Evolutionary conservation across 2,888 invertebrate genomes (phyloP).

Genomic region (Microplitis manilae): DNA sequence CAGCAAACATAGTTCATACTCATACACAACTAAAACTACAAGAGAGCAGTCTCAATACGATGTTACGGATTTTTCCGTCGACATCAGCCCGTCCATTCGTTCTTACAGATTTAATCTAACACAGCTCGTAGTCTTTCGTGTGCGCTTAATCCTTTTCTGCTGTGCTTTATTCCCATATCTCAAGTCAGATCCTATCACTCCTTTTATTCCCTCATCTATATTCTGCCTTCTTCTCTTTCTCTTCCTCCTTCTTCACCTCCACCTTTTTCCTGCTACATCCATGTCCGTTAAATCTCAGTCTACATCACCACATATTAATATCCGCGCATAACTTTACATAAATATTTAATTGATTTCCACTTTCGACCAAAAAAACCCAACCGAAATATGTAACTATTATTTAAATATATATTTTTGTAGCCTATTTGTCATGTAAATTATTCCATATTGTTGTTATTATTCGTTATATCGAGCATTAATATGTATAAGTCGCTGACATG

Average conservation of each 20-base stretch:
- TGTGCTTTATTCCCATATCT: conserved; percentile 34
- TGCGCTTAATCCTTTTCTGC: conserved; percentile 34
- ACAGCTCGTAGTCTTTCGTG: conserved; percentile 30
- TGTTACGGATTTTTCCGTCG: conserved; percentile 39
- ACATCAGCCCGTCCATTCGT: conserved; percentile 40
- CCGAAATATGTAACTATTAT: no score
- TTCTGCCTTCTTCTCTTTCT: conserved; percentile 16
- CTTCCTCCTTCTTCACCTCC: conserved; percentile 3
- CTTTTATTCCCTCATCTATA: conserved; percentile 14
- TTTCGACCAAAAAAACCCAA: neutral
- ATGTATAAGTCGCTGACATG: neutral
- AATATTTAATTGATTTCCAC: neutral
- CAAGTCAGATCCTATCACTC: conserved; percentile 32
- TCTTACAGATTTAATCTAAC: conserved; percentile 44
- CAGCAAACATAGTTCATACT: neutral
- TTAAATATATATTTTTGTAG: neutral
- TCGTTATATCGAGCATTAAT: neutral
- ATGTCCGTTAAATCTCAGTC: neutral
- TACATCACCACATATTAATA: neutral
- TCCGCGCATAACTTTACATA: neutral
- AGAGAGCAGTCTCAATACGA: conserved; percentile 29
- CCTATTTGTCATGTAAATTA: neutral
- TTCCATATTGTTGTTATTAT: neutral
- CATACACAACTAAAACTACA: conserved; percentile 7
- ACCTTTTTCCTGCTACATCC: conserved; percentile 11